phyloP scores from a whole-genome alignment of 2,113 vertebrate genomes.

The Blennius ocellaris region DNA sequence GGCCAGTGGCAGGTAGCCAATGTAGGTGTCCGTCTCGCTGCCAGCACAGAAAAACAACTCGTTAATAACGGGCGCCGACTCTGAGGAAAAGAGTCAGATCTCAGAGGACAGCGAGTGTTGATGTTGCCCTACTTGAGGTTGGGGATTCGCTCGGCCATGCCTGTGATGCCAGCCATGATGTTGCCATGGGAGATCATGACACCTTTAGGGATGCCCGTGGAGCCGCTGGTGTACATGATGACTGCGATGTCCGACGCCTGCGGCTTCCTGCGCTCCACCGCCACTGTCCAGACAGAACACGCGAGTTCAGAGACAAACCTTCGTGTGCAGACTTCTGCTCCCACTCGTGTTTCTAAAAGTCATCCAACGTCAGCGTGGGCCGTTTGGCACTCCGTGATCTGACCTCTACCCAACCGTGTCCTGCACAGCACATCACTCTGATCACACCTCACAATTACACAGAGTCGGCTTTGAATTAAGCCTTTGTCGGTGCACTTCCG shows the following conservation, averaged over 20 bases:
- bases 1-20: constrained; percentile 95
- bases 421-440: constrained; percentile 38
- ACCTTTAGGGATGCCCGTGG: constrained; percentile 96
- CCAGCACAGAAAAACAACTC: not conserved
- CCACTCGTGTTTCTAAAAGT: not conserved
- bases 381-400: constrained; percentile 9
- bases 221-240: constrained; percentile 99
- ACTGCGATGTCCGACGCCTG: constrained; percentile 90
- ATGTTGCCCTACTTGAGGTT: constrained; percentile 86
- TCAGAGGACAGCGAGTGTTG: not conserved
- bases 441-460: constrained; percentile 35
- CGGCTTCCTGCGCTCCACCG: constrained; percentile 81
- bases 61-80: too few species aligned
- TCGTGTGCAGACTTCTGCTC: not conserved
- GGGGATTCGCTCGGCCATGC: constrained; percentile 96
- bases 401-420: constrained; percentile 23
- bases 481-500: constrained; percentile 37
- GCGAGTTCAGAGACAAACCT: too few species aligned
- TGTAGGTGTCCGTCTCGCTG: constrained; percentile 94
- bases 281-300: constrained; percentile 70
- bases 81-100: too few species aligned
- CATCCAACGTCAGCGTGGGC: not conserved
- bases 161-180: constrained; percentile 94
- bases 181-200: constrained; percentile 99
- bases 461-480: constrained; percentile 52